Conservation (phyloP, 2,888 invertebrate species). For the Sympetrum striolatum region DNA sequence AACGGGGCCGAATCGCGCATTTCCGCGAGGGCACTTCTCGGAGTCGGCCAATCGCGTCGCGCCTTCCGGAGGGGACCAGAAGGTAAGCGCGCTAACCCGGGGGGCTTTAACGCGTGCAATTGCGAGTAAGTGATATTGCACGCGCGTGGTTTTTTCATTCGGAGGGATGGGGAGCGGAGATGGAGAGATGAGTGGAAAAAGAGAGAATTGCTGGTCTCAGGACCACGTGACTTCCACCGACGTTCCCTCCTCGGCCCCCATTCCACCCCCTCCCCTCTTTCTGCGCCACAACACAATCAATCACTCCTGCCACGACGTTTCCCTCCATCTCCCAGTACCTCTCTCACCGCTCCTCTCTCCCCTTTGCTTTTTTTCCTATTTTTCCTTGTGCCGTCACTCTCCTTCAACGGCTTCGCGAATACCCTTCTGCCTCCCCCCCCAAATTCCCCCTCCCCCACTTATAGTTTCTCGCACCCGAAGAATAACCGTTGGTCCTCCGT, state of each 20-base stretch:
- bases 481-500: neutral
- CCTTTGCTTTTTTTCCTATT: neutral
- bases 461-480: conserved; percentile 1
- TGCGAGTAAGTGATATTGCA: neutral
- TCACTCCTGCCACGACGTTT: conserved; percentile 42
- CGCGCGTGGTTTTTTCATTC: neutral
- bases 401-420: conserved; percentile 19
- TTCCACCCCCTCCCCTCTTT: neutral
- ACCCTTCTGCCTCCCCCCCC: neutral
- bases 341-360: neutral
- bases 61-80: neutral
- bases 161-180: neutral
- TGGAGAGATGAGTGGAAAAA: neutral
- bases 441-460: neutral
- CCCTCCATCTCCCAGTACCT: neutral
- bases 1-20: neutral
- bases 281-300: conserved; percentile 42
- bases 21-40: neutral
- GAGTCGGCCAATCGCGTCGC: neutral
- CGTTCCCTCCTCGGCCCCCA: neutral
- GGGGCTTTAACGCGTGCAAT: neutral
- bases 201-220: conserved; percentile 6
- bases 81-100: neutral
- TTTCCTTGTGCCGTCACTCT: neutral
- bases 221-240: conserved; percentile 35